These are phyloP conservation scores for Gryllus bimaculatus DNA, from an alignment of 1,140 invertebrate species.

Conservation along the genomic window DNA sequence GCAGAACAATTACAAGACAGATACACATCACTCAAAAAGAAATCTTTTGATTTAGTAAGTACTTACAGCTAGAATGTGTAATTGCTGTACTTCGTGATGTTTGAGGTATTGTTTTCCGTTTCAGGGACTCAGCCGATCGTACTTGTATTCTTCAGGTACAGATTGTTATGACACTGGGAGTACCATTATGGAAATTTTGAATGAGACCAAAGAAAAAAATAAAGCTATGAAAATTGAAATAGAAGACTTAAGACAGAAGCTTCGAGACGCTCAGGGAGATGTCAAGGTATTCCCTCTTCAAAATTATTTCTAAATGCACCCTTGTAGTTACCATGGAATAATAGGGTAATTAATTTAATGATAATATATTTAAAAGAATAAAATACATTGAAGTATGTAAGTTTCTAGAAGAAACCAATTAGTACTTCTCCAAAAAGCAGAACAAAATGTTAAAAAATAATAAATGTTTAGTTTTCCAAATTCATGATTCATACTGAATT, in stretches of 20 bases:
- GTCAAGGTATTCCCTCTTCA: slow-evolving; percentile 43
- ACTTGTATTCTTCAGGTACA: slow-evolving; percentile 11
- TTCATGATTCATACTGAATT: no score
- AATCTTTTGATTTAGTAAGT: slow-evolving; percentile 25
- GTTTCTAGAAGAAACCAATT: no score
- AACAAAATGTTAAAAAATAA: no score
- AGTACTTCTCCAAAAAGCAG: no score
- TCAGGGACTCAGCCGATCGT: slow-evolving; percentile 3
- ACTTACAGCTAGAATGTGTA: not conserved
- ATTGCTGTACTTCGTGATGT: not conserved
- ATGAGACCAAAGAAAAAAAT: slow-evolving; percentile 53
- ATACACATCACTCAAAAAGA: slow-evolving; percentile 43
- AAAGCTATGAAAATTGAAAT: slow-evolving; percentile 57
- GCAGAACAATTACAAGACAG: slow-evolving; percentile 65
- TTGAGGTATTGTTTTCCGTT: not conserved
- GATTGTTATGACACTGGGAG: slow-evolving; percentile 2
- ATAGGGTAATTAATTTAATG: no score
- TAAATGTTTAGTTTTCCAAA: no score
- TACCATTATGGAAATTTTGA: slow-evolving; percentile 29
- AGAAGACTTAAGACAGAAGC: slow-evolving; percentile 56
- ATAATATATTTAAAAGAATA: no score
- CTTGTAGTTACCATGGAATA: no score
- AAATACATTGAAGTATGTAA: no score
- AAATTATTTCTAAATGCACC: no score
- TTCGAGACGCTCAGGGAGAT: slow-evolving; percentile 61